Conservation (phyloP, 2,888 invertebrate species). For the Nemotelus pantherinus region DNA sequence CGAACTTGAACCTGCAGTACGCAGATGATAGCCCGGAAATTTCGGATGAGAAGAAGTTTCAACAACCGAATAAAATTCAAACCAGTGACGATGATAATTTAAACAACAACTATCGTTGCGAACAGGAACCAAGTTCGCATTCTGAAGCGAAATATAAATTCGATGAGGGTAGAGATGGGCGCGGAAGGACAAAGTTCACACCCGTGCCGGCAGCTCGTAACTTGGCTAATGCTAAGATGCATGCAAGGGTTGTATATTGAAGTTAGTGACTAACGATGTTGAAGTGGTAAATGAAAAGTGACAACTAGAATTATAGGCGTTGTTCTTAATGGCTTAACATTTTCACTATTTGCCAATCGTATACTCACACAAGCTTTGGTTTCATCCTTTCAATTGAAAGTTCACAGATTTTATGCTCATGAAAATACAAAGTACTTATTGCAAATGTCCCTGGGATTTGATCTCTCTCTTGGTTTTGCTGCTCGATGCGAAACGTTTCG, state of each 20-base stretch:
- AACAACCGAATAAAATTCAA: not conserved
- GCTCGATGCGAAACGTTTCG: not conserved
- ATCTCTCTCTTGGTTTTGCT: not conserved
- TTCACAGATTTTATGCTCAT: not conserved
- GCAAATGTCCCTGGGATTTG: not conserved
- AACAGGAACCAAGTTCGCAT: slow-evolving; percentile 8
- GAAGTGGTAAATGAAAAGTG: not conserved
- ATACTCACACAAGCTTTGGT: not conserved
- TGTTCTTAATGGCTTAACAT: no score
- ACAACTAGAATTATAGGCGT: no score
- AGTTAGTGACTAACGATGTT: not conserved
- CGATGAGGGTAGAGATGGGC: slow-evolving; percentile 26
- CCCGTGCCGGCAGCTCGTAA: slow-evolving; percentile 56
- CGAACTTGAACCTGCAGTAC: slow-evolving; percentile 61
- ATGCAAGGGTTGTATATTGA: slow-evolving; percentile 32
- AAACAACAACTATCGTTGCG: slow-evolving; percentile 36
- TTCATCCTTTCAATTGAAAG: slow-evolving; percentile 13
- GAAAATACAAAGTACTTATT: not conserved
- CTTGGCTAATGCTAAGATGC: slow-evolving; percentile 50
- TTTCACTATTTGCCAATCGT: no score
- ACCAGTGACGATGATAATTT: slow-evolving; percentile 35
- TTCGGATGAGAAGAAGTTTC: not conserved
- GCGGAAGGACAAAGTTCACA: slow-evolving; percentile 25
- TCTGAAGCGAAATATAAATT: slow-evolving; percentile 16
- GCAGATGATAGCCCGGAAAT: slow-evolving; percentile 53